phyloP scores from a whole-genome alignment of 1,140 invertebrate genomes.

The Drosophila virilis region DNA sequence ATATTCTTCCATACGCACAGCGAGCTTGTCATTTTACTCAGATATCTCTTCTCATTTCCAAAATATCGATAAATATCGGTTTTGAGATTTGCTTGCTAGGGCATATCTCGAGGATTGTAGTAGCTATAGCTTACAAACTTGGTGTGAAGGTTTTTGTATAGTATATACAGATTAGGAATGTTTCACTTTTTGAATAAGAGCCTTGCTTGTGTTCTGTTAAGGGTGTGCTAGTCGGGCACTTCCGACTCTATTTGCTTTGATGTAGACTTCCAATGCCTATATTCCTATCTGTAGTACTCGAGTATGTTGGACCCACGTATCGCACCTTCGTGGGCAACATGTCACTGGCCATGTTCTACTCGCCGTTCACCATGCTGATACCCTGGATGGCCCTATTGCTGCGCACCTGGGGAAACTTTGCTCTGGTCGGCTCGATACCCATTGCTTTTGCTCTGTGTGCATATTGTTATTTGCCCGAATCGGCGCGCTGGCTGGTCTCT shows the following conservation, averaged over 20 bases:
- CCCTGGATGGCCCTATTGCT: constrained; percentile 92
- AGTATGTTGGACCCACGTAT: constrained; percentile 94
- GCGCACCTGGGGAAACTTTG: constrained; percentile 89
- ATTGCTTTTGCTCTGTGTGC: constrained; percentile 88
- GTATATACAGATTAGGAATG: too few relatives aligned
- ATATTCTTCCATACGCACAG: too few relatives aligned
- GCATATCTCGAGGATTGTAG: too few relatives aligned
- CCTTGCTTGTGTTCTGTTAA: too few relatives aligned
- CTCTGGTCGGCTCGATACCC: constrained; percentile 88
- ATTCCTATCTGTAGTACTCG: constrained; percentile 87
- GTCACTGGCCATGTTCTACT: constrained; percentile 94
- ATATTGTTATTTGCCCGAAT: constrained; percentile 91
- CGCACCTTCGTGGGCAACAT: constrained; percentile 93
- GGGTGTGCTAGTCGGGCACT: too few relatives aligned
- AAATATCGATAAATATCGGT: too few relatives aligned
- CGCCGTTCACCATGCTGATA: constrained; percentile 89
- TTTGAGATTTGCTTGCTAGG: too few relatives aligned
- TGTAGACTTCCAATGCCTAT: background rate
- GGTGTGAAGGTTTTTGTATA: too few relatives aligned
- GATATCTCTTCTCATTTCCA: too few relatives aligned
- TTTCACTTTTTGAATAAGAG: too few relatives aligned
- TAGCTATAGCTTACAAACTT: too few relatives aligned
- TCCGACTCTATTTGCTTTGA: background rate
- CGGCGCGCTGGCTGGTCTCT: constrained; percentile 93
- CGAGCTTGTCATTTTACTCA: too few relatives aligned